Evolutionary conservation across 2,113 vertebrate species (phyloP).

Genomic region (Oncorhynchus tshawytscha): DNA sequence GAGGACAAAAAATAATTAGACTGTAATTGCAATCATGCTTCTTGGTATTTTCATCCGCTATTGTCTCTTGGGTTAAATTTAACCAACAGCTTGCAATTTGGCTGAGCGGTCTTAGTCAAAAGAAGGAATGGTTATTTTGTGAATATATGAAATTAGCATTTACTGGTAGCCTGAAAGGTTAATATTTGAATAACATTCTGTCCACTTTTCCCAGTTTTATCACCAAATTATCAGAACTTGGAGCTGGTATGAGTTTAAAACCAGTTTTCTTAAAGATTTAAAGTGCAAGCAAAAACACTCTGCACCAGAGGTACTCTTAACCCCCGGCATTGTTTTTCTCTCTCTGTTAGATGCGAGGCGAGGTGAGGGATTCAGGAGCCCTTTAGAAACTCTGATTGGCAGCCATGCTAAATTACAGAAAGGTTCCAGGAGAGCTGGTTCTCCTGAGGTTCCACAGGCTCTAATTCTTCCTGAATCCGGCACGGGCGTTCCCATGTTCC

Average conservation of each 20-base stretch:
- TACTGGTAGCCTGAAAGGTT: no score
- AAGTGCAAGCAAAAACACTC: constrained; percentile 17
- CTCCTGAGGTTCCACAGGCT: constrained; percentile 48
- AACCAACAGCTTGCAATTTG: no score
- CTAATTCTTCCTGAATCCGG: constrained; percentile 64
- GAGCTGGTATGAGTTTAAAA: constrained; percentile 2
- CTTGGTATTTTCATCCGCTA: neutral
- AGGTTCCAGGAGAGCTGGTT: constrained; percentile 57
- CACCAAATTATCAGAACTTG: neutral
- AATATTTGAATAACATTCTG: no score
- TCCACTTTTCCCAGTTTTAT: neutral
- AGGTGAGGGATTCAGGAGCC: constrained; percentile 40
- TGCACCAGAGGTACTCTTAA: constrained; percentile 34
- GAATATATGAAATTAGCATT: no score
- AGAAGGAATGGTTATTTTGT: no score
- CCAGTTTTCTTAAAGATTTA: constrained; percentile 21
- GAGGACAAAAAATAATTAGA: neutral
- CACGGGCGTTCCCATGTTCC: constrained; percentile 51
- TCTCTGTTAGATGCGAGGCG: constrained; percentile 38
- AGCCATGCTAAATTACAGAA: constrained; percentile 69
- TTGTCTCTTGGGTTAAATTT: neutral
- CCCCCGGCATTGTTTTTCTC: constrained; percentile 43
- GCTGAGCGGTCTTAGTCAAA: no score
- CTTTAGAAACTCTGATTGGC: constrained; percentile 69
- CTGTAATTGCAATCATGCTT: neutral